Percentiles rank a stretch among this genome's conserved stretches.
Evolutionary conservation across 2,888 invertebrate species (phyloP).

Genomic region (Tipula confusa): DNA sequence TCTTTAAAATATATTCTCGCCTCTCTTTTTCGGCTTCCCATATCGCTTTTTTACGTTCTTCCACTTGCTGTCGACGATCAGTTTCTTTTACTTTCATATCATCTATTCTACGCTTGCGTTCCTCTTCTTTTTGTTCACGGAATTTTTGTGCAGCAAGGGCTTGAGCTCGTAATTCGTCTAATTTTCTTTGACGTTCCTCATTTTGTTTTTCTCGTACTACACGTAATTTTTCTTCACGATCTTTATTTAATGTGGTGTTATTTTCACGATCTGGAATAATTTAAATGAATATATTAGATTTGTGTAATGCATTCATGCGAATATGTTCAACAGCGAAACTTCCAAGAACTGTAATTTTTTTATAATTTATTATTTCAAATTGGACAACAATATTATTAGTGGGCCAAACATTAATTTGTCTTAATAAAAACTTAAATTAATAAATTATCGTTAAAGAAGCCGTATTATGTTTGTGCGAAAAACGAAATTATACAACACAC

Average conservation of each 20-base stretch:
- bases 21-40: conserved; percentile 84
- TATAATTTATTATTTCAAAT: too few species aligned
- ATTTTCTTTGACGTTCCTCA: conserved; percentile 80
- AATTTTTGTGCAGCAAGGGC: conserved; percentile 84
- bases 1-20: conserved; percentile 77
- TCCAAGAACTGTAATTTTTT: too few species aligned
- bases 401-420: too few species aligned
- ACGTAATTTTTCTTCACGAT: conserved; percentile 64
- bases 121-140: conserved; percentile 83
- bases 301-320: not conserved
- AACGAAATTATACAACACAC: too few species aligned
- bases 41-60: conserved; percentile 84
- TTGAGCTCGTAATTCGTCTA: conserved; percentile 85
- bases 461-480: too few species aligned
- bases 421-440: too few species aligned
- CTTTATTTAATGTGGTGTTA: conserved; percentile 37
- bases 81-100: conserved; percentile 75
- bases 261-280: not conserved
- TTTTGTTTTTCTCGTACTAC: conserved; percentile 81
- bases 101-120: conserved; percentile 74
- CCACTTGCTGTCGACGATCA: conserved; percentile 67
- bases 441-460: too few species aligned
- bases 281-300: not conserved
- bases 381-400: too few species aligned
- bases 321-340: not conserved